Conservation (phyloP, 2,113 vertebrate genomes). For the Conger conger region DNA sequence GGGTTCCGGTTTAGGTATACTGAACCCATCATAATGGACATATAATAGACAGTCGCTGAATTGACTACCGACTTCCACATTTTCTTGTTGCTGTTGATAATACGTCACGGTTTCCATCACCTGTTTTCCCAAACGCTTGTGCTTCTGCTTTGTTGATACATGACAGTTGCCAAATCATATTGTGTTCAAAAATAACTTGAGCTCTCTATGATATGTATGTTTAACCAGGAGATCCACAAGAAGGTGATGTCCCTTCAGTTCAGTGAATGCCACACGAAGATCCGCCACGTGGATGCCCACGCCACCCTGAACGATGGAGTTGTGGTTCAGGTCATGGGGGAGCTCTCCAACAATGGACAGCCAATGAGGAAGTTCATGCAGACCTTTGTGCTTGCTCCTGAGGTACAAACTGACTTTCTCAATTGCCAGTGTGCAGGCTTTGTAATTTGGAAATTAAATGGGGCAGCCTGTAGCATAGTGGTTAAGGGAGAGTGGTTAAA, state of each 20-base stretch:
- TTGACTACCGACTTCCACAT: not conserved
- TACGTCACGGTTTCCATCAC: not conserved
- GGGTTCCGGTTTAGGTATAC: not conserved
- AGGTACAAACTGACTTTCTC: slow-evolving; percentile 64
- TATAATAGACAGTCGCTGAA: not conserved
- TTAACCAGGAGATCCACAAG: slow-evolving; percentile 91
- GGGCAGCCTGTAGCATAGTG: too few relatives aligned
- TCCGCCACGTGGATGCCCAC: slow-evolving; percentile 94
- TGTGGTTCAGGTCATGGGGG: slow-evolving; percentile 95
- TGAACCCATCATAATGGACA: not conserved
- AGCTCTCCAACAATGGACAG: slow-evolving; percentile 92
- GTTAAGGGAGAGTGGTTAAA: too few relatives aligned
- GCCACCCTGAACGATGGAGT: slow-evolving; percentile 93
- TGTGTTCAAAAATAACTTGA: not conserved
- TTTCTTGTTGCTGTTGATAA: not conserved
- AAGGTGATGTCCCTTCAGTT: slow-evolving; percentile 98
- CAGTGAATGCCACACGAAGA: slow-evolving; percentile 97
- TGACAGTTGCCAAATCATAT: not conserved
- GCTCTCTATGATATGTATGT: not conserved
- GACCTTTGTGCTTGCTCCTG: slow-evolving; percentile 95
- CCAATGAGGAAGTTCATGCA: slow-evolving; percentile 99
- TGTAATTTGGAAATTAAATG: too few relatives aligned
- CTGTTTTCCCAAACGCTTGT: too few relatives aligned
- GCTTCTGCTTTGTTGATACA: not conserved
- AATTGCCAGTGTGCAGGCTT: not conserved